A percentile compares a stretch with the other conserved stretches of the same genome.
These are phyloP conservation scores for Timandra comae DNA, from an alignment of 2,888 invertebrate species.

Conservation along the genomic window DNA sequence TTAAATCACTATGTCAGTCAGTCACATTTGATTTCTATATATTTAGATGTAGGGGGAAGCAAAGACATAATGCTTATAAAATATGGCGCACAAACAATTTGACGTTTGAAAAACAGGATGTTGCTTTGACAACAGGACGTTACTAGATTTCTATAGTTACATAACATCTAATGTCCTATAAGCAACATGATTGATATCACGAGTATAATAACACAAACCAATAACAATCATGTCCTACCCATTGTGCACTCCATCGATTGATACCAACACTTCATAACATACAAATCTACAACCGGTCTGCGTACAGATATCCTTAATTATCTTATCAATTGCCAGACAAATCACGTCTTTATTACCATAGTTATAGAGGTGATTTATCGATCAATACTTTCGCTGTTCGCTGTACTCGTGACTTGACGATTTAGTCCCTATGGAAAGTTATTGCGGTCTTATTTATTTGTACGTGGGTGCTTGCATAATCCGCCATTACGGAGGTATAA, in stretches of 20 bases:
- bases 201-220: too few relatives aligned
- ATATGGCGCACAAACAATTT: too few relatives aligned
- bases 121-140: too few relatives aligned
- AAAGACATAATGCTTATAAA: too few relatives aligned
- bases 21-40: too few relatives aligned
- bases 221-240: conserved; percentile 17
- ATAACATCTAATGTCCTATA: too few relatives aligned
- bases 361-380: conserved; percentile 15
- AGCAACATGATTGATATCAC: too few relatives aligned
- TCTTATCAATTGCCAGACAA: conserved; percentile 11
- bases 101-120: too few relatives aligned
- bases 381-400: conserved; percentile 21
- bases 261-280: conserved; percentile 37
- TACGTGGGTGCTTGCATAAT: conserved; percentile 70
- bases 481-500: conserved; percentile 28
- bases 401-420: conserved; percentile 65
- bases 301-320: conserved; percentile 13
- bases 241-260: conserved; percentile 28
- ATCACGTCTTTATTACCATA: conserved; percentile 27
- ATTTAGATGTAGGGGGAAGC: too few relatives aligned
- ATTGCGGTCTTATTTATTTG: conserved; percentile 66
- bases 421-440: conserved; percentile 70
- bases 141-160: too few relatives aligned
- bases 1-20: too few relatives aligned
- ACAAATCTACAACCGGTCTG: conserved; percentile 25